These are phyloP conservation scores for Ostrea denselamellosa DNA, from an alignment of 1,140 invertebrate species.

Conservation along the genomic window DNA sequence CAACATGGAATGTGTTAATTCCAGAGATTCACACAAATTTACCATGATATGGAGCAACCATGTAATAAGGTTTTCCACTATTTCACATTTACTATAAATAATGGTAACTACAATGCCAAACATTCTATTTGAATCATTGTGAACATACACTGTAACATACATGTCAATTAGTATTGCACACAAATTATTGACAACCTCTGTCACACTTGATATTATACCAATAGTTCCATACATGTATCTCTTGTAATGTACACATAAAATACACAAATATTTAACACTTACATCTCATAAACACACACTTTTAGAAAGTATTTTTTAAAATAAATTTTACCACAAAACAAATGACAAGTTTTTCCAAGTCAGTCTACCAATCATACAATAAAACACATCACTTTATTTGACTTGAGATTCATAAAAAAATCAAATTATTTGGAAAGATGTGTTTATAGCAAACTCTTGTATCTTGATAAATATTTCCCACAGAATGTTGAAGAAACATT, in stretches of 20 bases:
- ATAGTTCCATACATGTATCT: neutral
- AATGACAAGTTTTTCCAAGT: neutral
- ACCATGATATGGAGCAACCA: neutral
- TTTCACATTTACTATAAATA: neutral
- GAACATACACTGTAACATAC: neutral
- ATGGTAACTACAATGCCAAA: neutral
- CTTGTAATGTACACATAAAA: neutral
- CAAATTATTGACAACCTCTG: constrained; percentile 35
- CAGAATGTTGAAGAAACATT: neutral
- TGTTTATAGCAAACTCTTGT: too few relatives aligned
- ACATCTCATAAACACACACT: neutral
- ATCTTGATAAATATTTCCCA: too few relatives aligned
- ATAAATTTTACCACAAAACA: constrained; percentile 16
- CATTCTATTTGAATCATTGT: neutral
- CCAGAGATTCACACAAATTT: constrained; percentile 3
- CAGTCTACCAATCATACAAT: neutral
- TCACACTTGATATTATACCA: neutral
- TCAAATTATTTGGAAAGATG: too few relatives aligned
- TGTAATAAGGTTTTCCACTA: neutral
- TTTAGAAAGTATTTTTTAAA: constrained; percentile 7
- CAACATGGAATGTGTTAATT: constrained; percentile 19
- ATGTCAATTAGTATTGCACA: constrained; percentile 8
- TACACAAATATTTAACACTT: neutral
- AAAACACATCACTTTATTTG: neutral
- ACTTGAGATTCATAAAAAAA: neutral